Evolutionary conservation across 2,113 vertebrate genomes (phyloP), one percentile per base, ranked within the genome.

Genomic region (Delphinapterus leucas): DNA sequence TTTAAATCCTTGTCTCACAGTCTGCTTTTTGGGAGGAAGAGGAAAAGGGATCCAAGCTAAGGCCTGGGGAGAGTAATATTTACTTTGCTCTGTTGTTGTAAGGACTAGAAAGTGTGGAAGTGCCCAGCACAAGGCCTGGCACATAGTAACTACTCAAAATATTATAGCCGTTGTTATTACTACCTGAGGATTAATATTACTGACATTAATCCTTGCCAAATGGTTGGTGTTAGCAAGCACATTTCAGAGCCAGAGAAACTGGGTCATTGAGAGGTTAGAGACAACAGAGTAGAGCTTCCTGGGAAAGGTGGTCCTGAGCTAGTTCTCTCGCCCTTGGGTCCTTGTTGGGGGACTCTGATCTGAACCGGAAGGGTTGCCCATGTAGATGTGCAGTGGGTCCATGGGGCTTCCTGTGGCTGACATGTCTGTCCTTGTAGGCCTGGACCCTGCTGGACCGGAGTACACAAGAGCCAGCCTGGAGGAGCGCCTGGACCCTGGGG

Each of bases 371-470:
- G 47, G 20, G 21, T 4, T 68, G 1, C n/a, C 18, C n/a, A 26
- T 38, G 88, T 49, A 38, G 31, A 36, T 26, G 2, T 55, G 38
- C 2, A 4, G 47, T 26, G 15, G 17, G 4, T 13, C 53, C 26
- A 5, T 71, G 26, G 92, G 47, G 18, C 90, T 47, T 47, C 28
- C 23, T 12, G 21, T 38, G 70, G 71, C 58, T 36, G 20, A 97
- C 9, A 11, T 8, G 60, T 93, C 86, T 80, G n/a, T 97, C 83
- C 95, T 71, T 95, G 8, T 96, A 99, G 99, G 98, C 60, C 98
- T 99, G 41, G 99, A 99, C 98, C 99, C 99, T 0, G 99, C 99
- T 25, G 99, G 99, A 15, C 99, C 99, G 0, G 99, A 99, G 98
- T 99, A 99, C 63, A 99, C 99, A 97, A 98, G 97, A 88, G 99